Evolutionary conservation across 2,113 vertebrate genomes (phyloP).

Genomic region (Sceloporus undulatus): DNA sequence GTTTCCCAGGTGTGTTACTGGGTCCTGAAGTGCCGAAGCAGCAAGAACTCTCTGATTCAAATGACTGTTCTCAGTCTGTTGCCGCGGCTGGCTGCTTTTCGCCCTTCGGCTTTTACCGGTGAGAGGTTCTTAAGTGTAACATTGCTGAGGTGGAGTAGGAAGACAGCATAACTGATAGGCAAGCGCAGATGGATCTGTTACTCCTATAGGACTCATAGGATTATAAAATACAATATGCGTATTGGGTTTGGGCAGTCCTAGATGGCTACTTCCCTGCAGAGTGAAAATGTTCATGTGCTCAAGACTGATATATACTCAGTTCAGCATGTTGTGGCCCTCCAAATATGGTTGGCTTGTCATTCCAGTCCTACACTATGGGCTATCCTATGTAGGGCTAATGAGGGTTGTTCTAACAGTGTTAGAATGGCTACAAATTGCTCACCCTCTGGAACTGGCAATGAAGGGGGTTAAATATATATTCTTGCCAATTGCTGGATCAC

Average conservation of each 20-base stretch:
- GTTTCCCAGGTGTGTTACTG: slow-evolving; percentile 92
- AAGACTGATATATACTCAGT: too few species aligned
- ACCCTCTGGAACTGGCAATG: too few species aligned
- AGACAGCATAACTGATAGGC: not conserved
- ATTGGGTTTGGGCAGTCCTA: not conserved
- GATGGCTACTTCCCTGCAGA: too few species aligned
- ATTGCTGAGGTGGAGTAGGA: not conserved
- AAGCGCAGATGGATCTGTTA: not conserved
- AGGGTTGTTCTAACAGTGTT: not conserved
- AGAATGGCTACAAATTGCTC: not conserved
- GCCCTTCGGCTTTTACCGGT: slow-evolving; percentile 95
- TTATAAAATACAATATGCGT: not conserved
- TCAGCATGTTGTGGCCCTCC: not conserved
- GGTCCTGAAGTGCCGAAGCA: slow-evolving; percentile 95
- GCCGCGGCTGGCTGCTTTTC: slow-evolving; percentile 94
- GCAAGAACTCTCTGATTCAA: slow-evolving; percentile 97
- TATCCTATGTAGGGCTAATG: not conserved
- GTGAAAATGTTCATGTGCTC: too few species aligned
- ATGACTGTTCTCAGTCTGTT: slow-evolving; percentile 96
- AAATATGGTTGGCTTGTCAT: not conserved
- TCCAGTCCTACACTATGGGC: not conserved
- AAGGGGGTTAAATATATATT: not conserved
- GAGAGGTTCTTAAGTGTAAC: slow-evolving; percentile 35
- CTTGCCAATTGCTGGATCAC: too few species aligned
- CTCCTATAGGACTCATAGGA: not conserved